Evolutionary conservation across 2,113 vertebrate species (phyloP).

Genomic region (Oophaga pumilio): DNA sequence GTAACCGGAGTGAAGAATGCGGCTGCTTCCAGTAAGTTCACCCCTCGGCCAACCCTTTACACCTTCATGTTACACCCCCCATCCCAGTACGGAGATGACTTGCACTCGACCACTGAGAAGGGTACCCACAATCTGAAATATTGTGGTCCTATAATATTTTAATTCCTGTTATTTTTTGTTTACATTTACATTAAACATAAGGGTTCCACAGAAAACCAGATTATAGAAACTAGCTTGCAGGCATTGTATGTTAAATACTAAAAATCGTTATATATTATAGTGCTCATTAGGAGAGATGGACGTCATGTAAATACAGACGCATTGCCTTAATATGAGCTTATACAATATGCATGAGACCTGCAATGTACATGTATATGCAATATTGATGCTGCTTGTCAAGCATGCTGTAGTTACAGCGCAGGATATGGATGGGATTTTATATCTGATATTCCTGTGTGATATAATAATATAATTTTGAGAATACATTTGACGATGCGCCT

Average conservation of each 20-base stretch:
- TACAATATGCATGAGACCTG: slow-evolving; percentile 29
- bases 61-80: no score
- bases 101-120: no score
- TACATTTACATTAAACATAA: no score
- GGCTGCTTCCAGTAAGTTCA: no score
- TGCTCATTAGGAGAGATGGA: background rate
- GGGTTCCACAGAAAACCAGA: no score
- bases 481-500: background rate
- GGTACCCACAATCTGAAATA: no score
- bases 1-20: no score
- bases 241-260: background rate
- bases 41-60: no score
- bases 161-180: no score
- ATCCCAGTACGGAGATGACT: no score
- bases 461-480: background rate
- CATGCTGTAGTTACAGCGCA: background rate
- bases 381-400: background rate
- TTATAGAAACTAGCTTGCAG: background rate
- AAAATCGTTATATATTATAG: background rate
- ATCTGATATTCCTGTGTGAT: background rate
- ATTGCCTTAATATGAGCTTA: background rate
- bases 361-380: background rate
- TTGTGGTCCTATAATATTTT: no score
- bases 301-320: slow-evolving; percentile 1
- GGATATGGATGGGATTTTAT: background rate